Conservation (phyloP, 1,140 invertebrate genomes). For the Saccostrea echinata region DNA sequence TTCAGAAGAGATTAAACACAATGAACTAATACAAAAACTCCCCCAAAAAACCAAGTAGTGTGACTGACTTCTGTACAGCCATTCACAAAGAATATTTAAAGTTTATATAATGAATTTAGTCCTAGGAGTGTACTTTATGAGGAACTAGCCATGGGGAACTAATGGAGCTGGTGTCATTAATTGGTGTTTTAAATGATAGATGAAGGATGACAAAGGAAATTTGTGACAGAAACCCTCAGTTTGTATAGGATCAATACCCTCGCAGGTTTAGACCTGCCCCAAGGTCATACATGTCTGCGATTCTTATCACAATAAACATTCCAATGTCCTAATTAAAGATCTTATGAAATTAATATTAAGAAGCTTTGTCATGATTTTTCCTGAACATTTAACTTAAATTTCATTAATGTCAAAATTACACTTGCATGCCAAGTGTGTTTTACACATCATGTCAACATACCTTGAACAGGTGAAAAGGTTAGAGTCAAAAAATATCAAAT, state of each 20-base stretch:
- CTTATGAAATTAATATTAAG: not conserved
- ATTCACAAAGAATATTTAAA: conserved; percentile 33
- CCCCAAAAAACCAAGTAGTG: conserved; percentile 5
- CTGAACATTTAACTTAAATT: not conserved
- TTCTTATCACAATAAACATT: not conserved
- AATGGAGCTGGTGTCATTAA: conserved; percentile 12
- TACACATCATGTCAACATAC: not conserved
- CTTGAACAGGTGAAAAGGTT: conserved; percentile 28
- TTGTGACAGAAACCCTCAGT: conserved; percentile 5
- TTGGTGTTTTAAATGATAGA: conserved; percentile 28
- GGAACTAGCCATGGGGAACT: conserved; percentile 3
- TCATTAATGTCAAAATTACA: not conserved
- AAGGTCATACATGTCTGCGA: not conserved
- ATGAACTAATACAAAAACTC: not conserved
- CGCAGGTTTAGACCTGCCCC: conserved; percentile 5
- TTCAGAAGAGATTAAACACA: not conserved
- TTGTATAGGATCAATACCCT: not conserved
- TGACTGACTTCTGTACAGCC: conserved; percentile 17
- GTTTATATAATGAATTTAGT: conserved; percentile 14
- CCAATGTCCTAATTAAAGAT: not conserved
- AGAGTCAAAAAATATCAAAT: not conserved
- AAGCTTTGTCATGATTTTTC: not conserved
- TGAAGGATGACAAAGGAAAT: conserved; percentile 8
- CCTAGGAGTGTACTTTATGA: conserved; percentile 13
- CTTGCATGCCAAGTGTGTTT: not conserved